Evolutionary conservation across 2,113 vertebrate genomes (phyloP), one percentile per base, ranked within the genome.

Genomic region (Sitta europaea): DNA sequence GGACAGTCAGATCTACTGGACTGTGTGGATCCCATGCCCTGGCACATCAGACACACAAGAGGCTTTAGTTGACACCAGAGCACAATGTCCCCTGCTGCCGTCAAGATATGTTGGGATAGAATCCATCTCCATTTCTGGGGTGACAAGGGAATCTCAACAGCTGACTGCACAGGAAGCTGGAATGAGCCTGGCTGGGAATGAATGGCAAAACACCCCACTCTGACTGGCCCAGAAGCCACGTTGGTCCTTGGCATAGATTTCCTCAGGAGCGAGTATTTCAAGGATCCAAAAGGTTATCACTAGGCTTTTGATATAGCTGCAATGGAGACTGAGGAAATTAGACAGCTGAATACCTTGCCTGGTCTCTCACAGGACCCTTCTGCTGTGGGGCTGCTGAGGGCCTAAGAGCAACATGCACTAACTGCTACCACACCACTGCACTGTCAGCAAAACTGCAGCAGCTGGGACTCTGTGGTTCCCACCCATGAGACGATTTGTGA

Each of bases 341-440:
- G 28, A 17, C 17, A 68, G 9, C 29, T 50, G 54, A 42, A 59
- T 28, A 28, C 23, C 11, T n/a, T 81, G 25, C 17, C 21, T 36
- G 17, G 47, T 36, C 21, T 25, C 17, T 62, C 21, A 61, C 33
- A 53, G 21, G 25, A 71, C 12, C 6, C 8, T 51, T 71, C 55
- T 61, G 31, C 45, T 51, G 10, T 51, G 38, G 33, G 13, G 13
- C 66, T 61, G 45, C 33, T 43, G 55, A 61, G 10, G 15, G 25
- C 15, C 0, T 0, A 81, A 47, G 23, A n/a, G 14, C 18, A 48
- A 11, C n/a, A n/a, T 35, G 29, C 19, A 14, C 42, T 47, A 28
- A 33, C 33, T 0, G 0, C n/a, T 67, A 10, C 11, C 35, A n/a
- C n/a, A 50, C 23, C 65, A 40, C 29, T 48, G 53, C 28, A 12